A percentile compares a stretch with the other conserved stretches of the same genome.
Conservation (phyloP, 2,797 vertebrate genomes). For the Phylloscopus collybita region DNA sequence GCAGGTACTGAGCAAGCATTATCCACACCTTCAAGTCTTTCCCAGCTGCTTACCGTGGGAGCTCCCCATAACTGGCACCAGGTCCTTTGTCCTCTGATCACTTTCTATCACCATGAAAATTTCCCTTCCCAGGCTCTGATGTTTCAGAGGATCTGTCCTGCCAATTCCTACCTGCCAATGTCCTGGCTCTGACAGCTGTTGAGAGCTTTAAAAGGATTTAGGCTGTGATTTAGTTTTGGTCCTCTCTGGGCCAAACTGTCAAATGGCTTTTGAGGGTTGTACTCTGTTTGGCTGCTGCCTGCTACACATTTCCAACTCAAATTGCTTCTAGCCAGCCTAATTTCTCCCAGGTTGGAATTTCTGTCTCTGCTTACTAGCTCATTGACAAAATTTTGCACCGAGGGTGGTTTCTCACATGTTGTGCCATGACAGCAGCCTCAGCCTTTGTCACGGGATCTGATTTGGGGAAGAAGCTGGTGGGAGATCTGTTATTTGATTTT, state of each 20-base stretch:
- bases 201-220: not conserved
- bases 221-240: not conserved
- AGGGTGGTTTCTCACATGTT: not conserved
- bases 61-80: rapidly evolving
- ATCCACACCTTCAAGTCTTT: not conserved
- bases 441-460: not conserved
- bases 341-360: not conserved
- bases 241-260: not conserved
- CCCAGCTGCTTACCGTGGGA: not conserved
- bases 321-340: not conserved
- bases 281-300: not conserved
- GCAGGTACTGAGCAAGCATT: not conserved
- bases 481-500: not conserved
- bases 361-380: not conserved
- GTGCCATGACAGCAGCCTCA: not conserved
- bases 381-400: not conserved
- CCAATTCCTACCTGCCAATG: not conserved
- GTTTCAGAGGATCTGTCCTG: not conserved
- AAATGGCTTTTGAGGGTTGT: not conserved
- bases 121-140: not conserved
- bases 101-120: not conserved
- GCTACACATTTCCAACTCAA: not conserved
- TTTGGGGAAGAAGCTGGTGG: not conserved
- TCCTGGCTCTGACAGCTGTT: not conserved
- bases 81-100: not conserved